Conservation (phyloP, 1,140 invertebrate genomes). For the Paracyclopina nana region DNA sequence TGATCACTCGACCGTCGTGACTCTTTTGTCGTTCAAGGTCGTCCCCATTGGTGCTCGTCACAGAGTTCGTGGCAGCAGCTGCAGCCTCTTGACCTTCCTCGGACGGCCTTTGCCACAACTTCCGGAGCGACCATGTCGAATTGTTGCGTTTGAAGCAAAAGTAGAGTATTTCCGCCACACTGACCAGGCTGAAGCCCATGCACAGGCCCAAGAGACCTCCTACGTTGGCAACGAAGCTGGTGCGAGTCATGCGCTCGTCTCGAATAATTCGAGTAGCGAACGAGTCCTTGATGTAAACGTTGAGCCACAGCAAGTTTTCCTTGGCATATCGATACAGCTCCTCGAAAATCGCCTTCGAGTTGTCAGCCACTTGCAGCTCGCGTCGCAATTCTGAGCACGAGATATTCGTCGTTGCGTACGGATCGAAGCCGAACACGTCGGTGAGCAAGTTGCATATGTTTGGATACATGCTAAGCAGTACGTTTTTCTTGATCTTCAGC, state of each 20-base stretch:
- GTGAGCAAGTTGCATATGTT: not conserved
- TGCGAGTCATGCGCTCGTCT: conserved; percentile 12
- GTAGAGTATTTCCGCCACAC: conserved; percentile 35
- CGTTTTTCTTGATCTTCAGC: conserved; percentile 11
- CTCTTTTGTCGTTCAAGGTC: too few species aligned
- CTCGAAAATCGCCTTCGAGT: not conserved
- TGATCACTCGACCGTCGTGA: too few species aligned
- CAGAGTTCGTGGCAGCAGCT: too few species aligned
- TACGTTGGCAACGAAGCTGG: conserved; percentile 27
- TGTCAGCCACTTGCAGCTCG: not conserved
- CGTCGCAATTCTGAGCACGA: not conserved
- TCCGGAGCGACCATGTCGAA: too few species aligned
- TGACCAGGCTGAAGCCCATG: conserved; percentile 35
- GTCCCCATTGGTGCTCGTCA: too few species aligned
- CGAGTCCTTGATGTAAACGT: conserved; percentile 11
- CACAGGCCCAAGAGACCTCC: conserved; percentile 36
- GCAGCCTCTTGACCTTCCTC: too few species aligned
- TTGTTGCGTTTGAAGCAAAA: conserved; percentile 26
- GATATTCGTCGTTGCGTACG: not conserved
- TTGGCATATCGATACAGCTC: conserved; percentile 7
- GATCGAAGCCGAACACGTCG: too few species aligned
- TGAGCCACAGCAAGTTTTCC: conserved; percentile 9
- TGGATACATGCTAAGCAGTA: not conserved
- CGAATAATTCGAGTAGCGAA: conserved; percentile 7
- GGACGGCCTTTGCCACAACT: too few species aligned